Conservation (phyloP, 2,113 vertebrate genomes). For the Corythaixoides concolor region DNA sequence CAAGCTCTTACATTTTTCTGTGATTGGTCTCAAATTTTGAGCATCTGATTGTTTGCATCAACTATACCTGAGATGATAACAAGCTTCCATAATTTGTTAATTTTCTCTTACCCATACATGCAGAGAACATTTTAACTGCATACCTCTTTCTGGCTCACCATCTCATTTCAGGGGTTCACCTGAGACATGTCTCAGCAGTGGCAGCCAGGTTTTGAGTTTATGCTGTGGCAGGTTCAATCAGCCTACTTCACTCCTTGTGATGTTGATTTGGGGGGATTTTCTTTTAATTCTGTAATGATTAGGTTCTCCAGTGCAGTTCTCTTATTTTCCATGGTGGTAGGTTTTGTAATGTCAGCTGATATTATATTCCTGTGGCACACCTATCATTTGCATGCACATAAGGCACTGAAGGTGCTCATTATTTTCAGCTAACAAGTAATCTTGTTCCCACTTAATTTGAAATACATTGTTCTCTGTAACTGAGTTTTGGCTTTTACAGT, state of each 20-base stretch:
- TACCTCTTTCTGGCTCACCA: background rate
- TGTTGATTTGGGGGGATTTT: background rate
- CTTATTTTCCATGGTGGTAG: background rate
- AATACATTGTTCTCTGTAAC: conserved; percentile 21
- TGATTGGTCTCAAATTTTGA: background rate
- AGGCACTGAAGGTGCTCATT: conserved; percentile 29
- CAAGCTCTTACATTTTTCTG: background rate
- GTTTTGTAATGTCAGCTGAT: conserved; percentile 28
- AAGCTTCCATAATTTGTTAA: background rate
- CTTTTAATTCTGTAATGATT: conserved; percentile 23
- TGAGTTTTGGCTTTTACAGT: conserved; percentile 43
- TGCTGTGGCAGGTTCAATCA: background rate
- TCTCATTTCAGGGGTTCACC: background rate
- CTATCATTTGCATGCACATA: conserved; percentile 23
- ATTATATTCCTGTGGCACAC: conserved; percentile 19
- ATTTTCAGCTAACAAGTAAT: conserved; percentile 46
- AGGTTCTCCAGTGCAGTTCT: background rate
- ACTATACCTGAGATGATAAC: background rate
- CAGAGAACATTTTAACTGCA: background rate
- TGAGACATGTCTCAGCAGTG: background rate
- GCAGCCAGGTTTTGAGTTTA: background rate
- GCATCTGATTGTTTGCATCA: background rate
- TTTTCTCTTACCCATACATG: background rate
- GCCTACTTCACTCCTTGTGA: background rate
- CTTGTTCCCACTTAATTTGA: conserved; percentile 49